phyloP scores from a whole-genome alignment of 2,888 invertebrate genomes.

The Caenorhabditis sp. region DNA sequence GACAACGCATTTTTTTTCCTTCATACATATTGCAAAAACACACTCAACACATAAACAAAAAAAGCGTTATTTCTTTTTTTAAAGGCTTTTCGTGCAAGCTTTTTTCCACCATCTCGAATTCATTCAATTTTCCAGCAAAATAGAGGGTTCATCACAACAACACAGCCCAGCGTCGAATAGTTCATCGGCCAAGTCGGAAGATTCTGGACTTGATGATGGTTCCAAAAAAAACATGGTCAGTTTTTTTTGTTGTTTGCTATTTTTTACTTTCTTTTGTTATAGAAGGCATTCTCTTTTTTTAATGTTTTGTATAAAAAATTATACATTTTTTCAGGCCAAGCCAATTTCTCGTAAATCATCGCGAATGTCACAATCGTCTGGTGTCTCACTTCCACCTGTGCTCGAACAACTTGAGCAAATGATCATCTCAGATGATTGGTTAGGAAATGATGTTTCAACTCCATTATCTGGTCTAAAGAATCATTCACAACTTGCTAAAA shows the following conservation, averaged over 20 bases:
- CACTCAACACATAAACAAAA: conserved; percentile 8
- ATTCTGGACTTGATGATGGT: conserved; percentile 52
- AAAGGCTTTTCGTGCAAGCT: too few relatives aligned
- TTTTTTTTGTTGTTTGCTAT: too few relatives aligned
- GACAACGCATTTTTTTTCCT: conserved; percentile 19
- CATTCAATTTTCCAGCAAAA: conserved; percentile 34
- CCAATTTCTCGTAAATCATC: conserved; percentile 44
- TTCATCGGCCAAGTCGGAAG: conserved; percentile 50
- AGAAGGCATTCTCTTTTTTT: background rate
- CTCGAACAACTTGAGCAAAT: conserved; percentile 62
- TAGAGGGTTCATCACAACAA: conserved; percentile 42
- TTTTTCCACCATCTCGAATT: too few relatives aligned
- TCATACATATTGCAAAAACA: conserved; percentile 12
- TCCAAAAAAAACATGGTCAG: conserved; percentile 38
- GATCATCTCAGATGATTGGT: conserved; percentile 63
- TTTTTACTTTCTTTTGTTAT: background rate
- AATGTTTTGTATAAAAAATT: background rate
- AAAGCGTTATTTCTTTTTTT: background rate
- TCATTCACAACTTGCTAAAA: conserved; percentile 44
- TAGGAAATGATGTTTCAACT: conserved; percentile 40
- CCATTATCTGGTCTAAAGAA: conserved; percentile 19
- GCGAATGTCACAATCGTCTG: conserved; percentile 44
- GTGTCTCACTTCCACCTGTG: conserved; percentile 49
- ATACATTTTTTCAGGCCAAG: conserved; percentile 24
- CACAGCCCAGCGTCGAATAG: conserved; percentile 53